These are phyloP conservation scores for Drosophila nebulosa DNA, from an alignment of 1,140 invertebrate species.

Conservation along the genomic window DNA sequence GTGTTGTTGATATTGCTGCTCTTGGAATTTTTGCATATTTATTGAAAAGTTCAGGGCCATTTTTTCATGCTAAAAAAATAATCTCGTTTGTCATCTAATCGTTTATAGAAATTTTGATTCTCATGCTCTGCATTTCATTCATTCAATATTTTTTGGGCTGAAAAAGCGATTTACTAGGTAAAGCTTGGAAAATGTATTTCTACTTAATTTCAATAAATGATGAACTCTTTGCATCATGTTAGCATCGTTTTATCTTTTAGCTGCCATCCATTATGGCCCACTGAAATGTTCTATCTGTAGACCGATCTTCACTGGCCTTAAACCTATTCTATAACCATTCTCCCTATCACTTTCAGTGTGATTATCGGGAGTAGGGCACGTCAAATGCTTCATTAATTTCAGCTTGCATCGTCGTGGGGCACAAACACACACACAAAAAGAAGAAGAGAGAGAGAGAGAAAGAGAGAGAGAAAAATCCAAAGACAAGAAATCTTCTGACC, in stretches of 20 bases:
- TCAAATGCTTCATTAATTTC: conserved; percentile 63
- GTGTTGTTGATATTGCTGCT: too few species aligned
- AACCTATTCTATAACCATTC: conserved; percentile 11
- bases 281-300: neutral
- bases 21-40: neutral
- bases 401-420: conserved; percentile 23
- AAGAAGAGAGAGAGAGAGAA: neutral
- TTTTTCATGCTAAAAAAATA: too few species aligned
- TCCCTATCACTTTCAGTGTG: conserved; percentile 48
- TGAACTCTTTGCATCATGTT: too few species aligned
- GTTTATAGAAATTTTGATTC: conserved; percentile 18
- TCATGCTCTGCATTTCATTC: too few species aligned
- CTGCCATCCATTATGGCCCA: conserved; percentile 9
- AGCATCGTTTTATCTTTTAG: neutral
- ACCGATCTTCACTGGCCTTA: neutral
- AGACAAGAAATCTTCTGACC: conserved; percentile 52
- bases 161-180: too few species aligned
- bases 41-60: too few species aligned
- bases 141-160: too few species aligned
- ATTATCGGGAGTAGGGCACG: conserved; percentile 60
- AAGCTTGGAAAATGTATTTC: too few species aligned
- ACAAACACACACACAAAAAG: neutral
- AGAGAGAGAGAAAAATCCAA: neutral
- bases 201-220: too few species aligned
- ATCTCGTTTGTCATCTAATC: too few species aligned